phyloP scores from a whole-genome alignment of 2,888 invertebrate species.

The Limnephilus rhombicus region DNA sequence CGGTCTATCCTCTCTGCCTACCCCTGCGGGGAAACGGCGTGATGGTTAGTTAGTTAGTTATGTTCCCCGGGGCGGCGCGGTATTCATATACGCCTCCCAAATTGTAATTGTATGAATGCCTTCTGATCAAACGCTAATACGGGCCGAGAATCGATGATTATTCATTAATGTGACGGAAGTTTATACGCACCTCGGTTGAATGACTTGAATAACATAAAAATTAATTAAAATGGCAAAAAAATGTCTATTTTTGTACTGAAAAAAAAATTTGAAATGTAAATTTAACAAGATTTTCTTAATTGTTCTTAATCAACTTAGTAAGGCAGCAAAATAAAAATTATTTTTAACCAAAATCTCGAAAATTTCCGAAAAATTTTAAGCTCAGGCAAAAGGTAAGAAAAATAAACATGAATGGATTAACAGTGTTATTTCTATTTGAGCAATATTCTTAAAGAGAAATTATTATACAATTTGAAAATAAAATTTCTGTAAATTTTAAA shows the following conservation, averaged over 20 bases:
- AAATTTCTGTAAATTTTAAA: not conserved
- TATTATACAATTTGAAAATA: slow-evolving; percentile 8
- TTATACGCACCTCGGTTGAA: not conserved
- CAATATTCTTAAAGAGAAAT: slow-evolving; percentile 54
- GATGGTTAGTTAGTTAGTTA: too few species aligned
- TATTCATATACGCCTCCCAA: too few species aligned
- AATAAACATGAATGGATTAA: slow-evolving; percentile 20
- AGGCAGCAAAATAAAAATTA: not conserved
- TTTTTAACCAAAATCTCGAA: not conserved
- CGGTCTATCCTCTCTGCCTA: too few species aligned
- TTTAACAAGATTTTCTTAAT: not conserved
- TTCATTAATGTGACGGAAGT: not conserved
- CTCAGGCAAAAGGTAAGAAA: not conserved
- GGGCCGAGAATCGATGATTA: not conserved
- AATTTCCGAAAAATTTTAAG: not conserved
- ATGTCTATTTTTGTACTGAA: not conserved
- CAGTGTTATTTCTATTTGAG: slow-evolving; percentile 49
- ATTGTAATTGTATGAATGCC: too few species aligned
- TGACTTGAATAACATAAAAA: not conserved
- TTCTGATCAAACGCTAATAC: not conserved
- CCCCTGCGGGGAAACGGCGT: too few species aligned
- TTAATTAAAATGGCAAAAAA: too few species aligned
- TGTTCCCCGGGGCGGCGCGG: too few species aligned
- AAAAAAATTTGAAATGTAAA: not conserved
- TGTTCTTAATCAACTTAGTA: not conserved